A percentile compares a stretch with the other conserved stretches of the same genome.
Evolutionary conservation across 2,113 vertebrate species (phyloP).

Genomic region (Polypterus senegalus): DNA sequence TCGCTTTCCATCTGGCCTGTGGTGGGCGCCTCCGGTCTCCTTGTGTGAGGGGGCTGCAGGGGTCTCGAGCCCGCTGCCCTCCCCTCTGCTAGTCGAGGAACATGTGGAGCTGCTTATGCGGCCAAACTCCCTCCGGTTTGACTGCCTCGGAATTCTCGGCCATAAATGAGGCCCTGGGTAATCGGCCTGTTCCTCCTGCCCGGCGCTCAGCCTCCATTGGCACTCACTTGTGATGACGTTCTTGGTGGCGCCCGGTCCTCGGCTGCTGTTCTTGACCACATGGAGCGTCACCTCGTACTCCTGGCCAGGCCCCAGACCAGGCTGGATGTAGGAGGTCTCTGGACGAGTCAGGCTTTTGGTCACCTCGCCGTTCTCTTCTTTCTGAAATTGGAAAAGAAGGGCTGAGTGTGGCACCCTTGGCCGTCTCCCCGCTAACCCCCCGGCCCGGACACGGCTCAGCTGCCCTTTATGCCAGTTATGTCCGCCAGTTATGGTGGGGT

Average conservation of each 20-base stretch:
- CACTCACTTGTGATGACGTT: slow-evolving; percentile 81
- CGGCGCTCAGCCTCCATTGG: background rate
- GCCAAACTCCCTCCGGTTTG: no score
- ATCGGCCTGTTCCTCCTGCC: no score
- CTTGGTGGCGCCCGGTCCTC: slow-evolving; percentile 69
- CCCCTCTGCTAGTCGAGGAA: background rate
- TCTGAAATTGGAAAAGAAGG: slow-evolving; percentile 49
- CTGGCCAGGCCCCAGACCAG: slow-evolving; percentile 82
- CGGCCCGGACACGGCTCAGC: no score
- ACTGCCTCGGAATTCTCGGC: background rate
- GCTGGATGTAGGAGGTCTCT: slow-evolving; percentile 79
- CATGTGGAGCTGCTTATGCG: background rate
- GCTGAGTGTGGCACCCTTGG: no score
- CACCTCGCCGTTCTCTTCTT: slow-evolving; percentile 85
- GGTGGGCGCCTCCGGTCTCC: background rate
- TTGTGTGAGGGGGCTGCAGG: no score
- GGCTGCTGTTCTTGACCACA: slow-evolving; percentile 84
- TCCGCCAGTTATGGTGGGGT: no score
- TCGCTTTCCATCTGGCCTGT: background rate
- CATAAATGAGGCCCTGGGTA: background rate
- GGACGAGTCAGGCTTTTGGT: slow-evolving; percentile 70
- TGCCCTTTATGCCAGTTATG: no score
- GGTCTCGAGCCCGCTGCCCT: background rate
- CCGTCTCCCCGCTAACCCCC: background rate
- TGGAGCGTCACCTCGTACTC: slow-evolving; percentile 91